Base-by-base conservation (phyloP, 2,113 vertebrate genomes). In the Peromyscus californicus region DNA sequence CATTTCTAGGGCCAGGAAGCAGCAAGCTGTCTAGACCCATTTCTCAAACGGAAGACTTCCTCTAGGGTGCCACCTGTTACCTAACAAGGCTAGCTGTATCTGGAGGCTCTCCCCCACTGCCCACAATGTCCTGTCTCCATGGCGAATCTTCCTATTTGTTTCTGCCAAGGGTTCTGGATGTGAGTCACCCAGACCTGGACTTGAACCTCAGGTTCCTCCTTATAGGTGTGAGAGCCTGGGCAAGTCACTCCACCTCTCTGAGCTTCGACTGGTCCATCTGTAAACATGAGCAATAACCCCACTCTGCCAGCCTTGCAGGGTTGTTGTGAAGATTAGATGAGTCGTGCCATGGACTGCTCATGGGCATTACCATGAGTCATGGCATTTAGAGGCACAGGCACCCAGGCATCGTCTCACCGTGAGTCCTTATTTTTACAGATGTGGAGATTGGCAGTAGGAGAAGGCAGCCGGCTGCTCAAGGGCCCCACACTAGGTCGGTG, bases 311-410 rank as follows among this genome's bases (percentile, higher is more conserved):
- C 86, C 78, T 2, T 13, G 0, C 74, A 21, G 93, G 89, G 61
- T 87, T 94, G 86, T 91, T 59, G 72, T 83, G 96, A 67, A 22
- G 88, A 74, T 15, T 7, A n/a, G 74, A 63, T 39, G 82, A 91
- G 94, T 90, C 45, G 3, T 42, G n/a, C 94, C 90, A 36, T 3
- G 13, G 59, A 89, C 65, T 33, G 31, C 39, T 61, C 5, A 4
- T 17, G 36, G 21, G 82, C 97, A 93, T 95, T 74, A 83, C 54
- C 74, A 17, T 98, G 93, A 98, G 97, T 98, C 98, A 96, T 7
- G 17, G 96, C 97, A 80, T 96, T 97, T 76, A 54, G 94, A 96
- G 91, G 92, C 94, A 36, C 19, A 0, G 15, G 65, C 83, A 31
- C 42, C 80, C 16, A 1, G 36, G 7, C 42, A 11, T n/a, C 19